Evolutionary conservation across 1,140 invertebrate species (phyloP), one percentile per base, ranked within the genome.

Genomic region (Octopus bimaculoides): DNA sequence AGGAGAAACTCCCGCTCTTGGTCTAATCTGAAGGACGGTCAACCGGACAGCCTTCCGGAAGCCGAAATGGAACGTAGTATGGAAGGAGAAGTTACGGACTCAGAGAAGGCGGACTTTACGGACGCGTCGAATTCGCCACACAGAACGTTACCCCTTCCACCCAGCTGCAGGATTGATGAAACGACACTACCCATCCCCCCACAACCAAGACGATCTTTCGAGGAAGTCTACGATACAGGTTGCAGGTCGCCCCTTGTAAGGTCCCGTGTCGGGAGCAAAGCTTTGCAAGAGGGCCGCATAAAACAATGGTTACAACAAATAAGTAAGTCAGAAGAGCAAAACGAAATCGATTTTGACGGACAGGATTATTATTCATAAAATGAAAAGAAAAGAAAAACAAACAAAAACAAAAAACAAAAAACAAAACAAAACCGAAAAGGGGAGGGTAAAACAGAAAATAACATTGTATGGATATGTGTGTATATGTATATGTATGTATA

Each of bases 241-340:
- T 75, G 74, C 41, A n/a, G 74, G 8, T 75, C 74, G 8, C 74
- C 74, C 14, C 74, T 75, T 54, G 74, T 75, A 14, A 52, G 74
- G 8, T 52, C 74, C 41, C 26, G 74, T n/a, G 74, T 75, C 26
- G 74, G 74, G 17, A 54, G 69, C 41, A 74, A 54, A 55, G 78
- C 71, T 54, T 52, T 73, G 17, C 20, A 53, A 20, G 73, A 55
- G 80, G 80, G 20, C 73, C 78, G 14, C 77, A 81, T 56, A 81
- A 83, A 69, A 73, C 55, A 78, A 10, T 73, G 71, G 71, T 54
- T 78, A 73, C 26, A 41, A 41, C 78, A 69, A n/a, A 73, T 69
- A 8, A 55, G 53, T 56, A 66, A 54, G 17, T 52, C 74, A 8
- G 26, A 9, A 71, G 41, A 56, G 7, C 56, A 66, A 56, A 52